Evolutionary conservation across 2,888 invertebrate genomes (phyloP).

Genomic region (Bugula neritina): DNA sequence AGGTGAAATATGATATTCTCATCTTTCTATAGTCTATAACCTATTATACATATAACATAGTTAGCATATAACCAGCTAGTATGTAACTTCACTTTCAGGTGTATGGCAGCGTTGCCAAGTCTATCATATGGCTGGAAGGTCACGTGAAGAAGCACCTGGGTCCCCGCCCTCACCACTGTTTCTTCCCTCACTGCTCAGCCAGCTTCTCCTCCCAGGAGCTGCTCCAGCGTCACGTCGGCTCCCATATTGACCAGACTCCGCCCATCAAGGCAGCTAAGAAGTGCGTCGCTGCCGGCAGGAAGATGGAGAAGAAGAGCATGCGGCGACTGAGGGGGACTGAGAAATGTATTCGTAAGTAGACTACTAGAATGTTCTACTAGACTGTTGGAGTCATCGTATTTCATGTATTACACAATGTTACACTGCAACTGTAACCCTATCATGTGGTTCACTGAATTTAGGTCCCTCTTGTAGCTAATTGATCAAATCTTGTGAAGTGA

Average conservation of each 20-base stretch:
- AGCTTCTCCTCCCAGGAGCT: conserved; percentile 13
- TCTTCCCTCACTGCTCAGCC: conserved; percentile 3
- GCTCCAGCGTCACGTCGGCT: not conserved
- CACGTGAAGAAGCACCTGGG: conserved; percentile 26
- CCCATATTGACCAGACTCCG: not conserved
- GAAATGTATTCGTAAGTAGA: conserved; percentile 18
- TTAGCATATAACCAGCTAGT: too few relatives aligned
- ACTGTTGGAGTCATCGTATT: too few relatives aligned
- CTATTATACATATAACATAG: too few relatives aligned
- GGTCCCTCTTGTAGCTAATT: too few relatives aligned
- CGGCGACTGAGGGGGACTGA: not conserved
- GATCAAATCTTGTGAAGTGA: too few relatives aligned
- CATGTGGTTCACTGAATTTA: too few relatives aligned
- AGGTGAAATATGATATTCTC: too few relatives aligned
- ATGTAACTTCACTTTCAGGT: too few relatives aligned
- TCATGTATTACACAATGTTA: too few relatives aligned
- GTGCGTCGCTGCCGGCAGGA: not conserved
- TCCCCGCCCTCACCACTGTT: conserved; percentile 13
- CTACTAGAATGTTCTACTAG: too few relatives aligned
- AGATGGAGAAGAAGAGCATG: conserved; percentile 9
- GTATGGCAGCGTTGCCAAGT: conserved; percentile 11
- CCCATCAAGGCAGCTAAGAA: not conserved
- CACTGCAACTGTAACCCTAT: too few relatives aligned
- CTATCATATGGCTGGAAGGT: conserved; percentile 20
- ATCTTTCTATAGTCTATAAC: too few relatives aligned